phyloP scores from a whole-genome alignment of 2,113 vertebrate species.

The Rattus norvegicus region GRCr8 NC_086021.1:26273501-26274000 shows the following conservation, averaged over 20 bases:
- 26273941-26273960: neutral
- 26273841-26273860: too few relatives aligned
- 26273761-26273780: neutral
- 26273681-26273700: neutral
- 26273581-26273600: conserved; percentile 55
- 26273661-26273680: neutral
- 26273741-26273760: conserved; percentile 26
- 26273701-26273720: conserved; percentile 3
- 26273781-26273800: too few relatives aligned
- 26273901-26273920: conserved; percentile 16
- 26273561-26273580: neutral
- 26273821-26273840: too few relatives aligned
- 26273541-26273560: neutral
- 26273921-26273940: neutral
- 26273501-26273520: neutral
- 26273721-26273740: neutral
- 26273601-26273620: conserved; percentile 3
- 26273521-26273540: neutral
- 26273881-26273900: neutral
- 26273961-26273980: neutral
- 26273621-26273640: neutral
- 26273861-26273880: neutral
- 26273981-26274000: neutral
- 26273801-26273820: too few relatives aligned
- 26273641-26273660: neutral